phyloP scores from a whole-genome alignment of 2,888 invertebrate genomes.

The Sphaerophoria taeniata region DNA sequence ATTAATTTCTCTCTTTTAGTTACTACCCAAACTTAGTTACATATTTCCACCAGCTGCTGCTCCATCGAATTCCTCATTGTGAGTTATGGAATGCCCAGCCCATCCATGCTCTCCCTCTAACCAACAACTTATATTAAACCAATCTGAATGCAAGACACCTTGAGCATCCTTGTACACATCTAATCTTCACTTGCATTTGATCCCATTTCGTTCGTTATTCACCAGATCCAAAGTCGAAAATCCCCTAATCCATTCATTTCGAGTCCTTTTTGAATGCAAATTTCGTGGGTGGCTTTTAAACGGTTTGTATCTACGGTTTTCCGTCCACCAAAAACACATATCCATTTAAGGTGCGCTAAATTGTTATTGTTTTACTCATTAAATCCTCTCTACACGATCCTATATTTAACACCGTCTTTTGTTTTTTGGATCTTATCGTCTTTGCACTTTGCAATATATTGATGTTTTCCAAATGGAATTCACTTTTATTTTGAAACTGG shows the following conservation, averaged over 20 bases:
- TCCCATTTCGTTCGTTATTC: not conserved
- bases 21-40: not conserved
- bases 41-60: not conserved
- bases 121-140: too few relatives aligned
- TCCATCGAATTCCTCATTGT: not conserved
- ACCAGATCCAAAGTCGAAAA: too few relatives aligned
- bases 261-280: not conserved
- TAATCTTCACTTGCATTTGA: not conserved
- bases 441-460: too few relatives aligned
- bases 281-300: not conserved
- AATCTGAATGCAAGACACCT: too few relatives aligned
- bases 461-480: too few relatives aligned
- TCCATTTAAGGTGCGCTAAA: not conserved
- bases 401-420: not conserved
- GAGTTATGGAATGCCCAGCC: too few relatives aligned
- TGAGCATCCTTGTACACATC: not conserved
- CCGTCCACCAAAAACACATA: not conserved
- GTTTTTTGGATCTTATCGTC: not conserved
- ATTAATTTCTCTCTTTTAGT: not conserved
- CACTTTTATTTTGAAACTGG: too few relatives aligned
- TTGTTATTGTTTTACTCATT: not conserved
- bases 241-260: not conserved
- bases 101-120: too few relatives aligned
- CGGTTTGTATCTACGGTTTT: not conserved
- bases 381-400: not conserved